Conservation (phyloP, 2,797 vertebrate species). For the Manis javanica region DNA sequence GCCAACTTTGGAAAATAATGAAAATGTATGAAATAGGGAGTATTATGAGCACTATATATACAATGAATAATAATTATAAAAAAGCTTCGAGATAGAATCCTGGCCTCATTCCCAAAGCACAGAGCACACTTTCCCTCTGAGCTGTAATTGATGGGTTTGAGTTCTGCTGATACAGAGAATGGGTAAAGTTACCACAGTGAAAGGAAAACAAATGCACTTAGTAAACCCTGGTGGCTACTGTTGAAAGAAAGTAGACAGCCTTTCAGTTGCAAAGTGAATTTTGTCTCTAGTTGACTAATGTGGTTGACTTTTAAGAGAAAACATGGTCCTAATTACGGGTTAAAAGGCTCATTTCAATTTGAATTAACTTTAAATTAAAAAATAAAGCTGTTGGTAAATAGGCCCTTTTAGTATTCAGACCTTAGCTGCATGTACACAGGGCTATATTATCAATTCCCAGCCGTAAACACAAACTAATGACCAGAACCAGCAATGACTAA, state of each 20-base stretch:
- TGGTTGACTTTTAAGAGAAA: slow-evolving; percentile 78
- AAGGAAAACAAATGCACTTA: slow-evolving; percentile 78
- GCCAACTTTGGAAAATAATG: background rate
- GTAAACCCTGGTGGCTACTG: slow-evolving; percentile 64
- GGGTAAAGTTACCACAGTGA: slow-evolving; percentile 72
- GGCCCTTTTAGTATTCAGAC: slow-evolving; percentile 78
- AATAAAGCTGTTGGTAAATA: slow-evolving; percentile 78
- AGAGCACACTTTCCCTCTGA: slow-evolving; percentile 51
- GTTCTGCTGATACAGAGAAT: slow-evolving; percentile 63
- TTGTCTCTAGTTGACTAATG: slow-evolving; percentile 76
- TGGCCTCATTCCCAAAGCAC: slow-evolving; percentile 40
- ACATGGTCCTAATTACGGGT: slow-evolving; percentile 77
- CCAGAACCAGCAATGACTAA: slow-evolving; percentile 71
- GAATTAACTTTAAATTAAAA: slow-evolving; percentile 84
- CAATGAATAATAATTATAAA: slow-evolving; percentile 35
- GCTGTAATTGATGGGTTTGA: slow-evolving; percentile 67
- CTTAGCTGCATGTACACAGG: slow-evolving; percentile 39
- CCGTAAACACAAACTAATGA: slow-evolving; percentile 78
- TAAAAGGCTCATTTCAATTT: slow-evolving; percentile 82
- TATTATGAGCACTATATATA: background rate
- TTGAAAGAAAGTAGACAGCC: slow-evolving; percentile 73
- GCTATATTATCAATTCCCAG: slow-evolving; percentile 74
- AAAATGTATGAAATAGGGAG: background rate
- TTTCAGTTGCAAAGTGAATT: slow-evolving; percentile 79
- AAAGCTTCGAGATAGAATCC: slow-evolving; percentile 57